Evolutionary conservation across 1,140 invertebrate species (phyloP).

Genomic region (Eueides isabella): DNA sequence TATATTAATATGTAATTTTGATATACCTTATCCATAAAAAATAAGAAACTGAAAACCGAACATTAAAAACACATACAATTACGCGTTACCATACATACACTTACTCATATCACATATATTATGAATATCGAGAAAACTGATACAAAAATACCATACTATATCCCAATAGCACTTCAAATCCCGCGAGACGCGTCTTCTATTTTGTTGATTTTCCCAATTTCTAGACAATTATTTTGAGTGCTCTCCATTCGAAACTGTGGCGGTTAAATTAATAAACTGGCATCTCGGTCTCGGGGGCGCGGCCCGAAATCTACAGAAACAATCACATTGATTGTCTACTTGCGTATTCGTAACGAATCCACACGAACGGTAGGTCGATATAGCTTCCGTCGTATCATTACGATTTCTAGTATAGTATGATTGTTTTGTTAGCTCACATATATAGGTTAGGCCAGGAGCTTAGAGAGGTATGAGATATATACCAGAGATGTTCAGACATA

Average conservation of each 20-base stretch:
- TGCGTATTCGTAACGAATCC: constrained; percentile 25
- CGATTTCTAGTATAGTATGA: background rate
- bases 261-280: constrained; percentile 41
- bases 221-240: constrained; percentile 57
- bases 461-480: no score
- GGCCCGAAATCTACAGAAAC: constrained; percentile 27
- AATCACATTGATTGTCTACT: constrained; percentile 23
- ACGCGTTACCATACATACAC: background rate
- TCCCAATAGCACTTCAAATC: background rate
- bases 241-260: constrained; percentile 31
- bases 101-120: background rate
- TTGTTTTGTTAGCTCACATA: no score
- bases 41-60: no score
- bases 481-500: no score
- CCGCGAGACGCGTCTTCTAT: constrained; percentile 26
- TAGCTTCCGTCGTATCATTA: no score
- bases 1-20: no score
- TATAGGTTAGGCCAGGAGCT: background rate
- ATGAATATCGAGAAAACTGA: background rate
- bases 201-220: constrained; percentile 46
- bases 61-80: background rate
- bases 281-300: constrained; percentile 19
- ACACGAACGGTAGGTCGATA: background rate
- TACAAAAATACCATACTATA: background rate
- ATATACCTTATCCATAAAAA: no score